phyloP scores from a whole-genome alignment of 1,140 invertebrate species.

The Drosophila tsacasi region DNA sequence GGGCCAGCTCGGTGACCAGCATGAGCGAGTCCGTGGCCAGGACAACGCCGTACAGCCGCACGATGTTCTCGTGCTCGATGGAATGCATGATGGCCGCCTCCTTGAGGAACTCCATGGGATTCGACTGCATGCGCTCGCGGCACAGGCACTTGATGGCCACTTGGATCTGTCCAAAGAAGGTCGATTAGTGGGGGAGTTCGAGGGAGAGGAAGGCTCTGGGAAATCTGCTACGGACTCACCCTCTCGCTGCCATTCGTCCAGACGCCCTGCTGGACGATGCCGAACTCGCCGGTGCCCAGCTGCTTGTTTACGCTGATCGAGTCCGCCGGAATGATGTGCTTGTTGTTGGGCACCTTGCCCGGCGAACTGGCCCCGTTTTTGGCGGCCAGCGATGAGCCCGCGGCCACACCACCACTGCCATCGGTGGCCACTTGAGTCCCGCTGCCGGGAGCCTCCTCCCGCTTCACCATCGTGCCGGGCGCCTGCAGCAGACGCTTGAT shows the following conservation, averaged over 20 bases:
- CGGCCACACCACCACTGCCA: slow-evolving; percentile 39
- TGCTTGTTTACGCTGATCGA: slow-evolving; percentile 97
- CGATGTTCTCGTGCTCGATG: slow-evolving; percentile 98
- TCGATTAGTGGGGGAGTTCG: not conserved
- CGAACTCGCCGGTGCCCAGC: slow-evolving; percentile 98
- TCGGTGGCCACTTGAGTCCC: slow-evolving; percentile 79
- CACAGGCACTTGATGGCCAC: slow-evolving; percentile 99
- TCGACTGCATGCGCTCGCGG: slow-evolving; percentile 96
- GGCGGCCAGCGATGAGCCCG: slow-evolving; percentile 54
- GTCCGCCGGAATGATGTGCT: slow-evolving; percentile 98
- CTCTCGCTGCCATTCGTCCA: slow-evolving; percentile 98
- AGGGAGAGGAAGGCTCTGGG: too few species aligned
- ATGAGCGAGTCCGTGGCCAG: slow-evolving; percentile 97
- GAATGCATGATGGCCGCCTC: slow-evolving; percentile 99
- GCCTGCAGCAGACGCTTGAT: slow-evolving; percentile 92
- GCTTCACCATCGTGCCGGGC: slow-evolving; percentile 86
- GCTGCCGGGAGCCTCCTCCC: slow-evolving; percentile 86
- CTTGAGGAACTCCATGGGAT: slow-evolving; percentile 98
- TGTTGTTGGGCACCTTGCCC: slow-evolving; percentile 90
- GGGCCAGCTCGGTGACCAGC: slow-evolving; percentile 98
- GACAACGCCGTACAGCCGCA: slow-evolving; percentile 98
- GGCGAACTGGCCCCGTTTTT: slow-evolving; percentile 70
- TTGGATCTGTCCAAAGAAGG: slow-evolving; percentile 89
- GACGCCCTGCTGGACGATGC: slow-evolving; percentile 98
- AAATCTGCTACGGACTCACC: slow-evolving; percentile 86